Evolutionary conservation across 2,888 invertebrate species (phyloP).

Genomic region (Ectemnius cavifrons): DNA sequence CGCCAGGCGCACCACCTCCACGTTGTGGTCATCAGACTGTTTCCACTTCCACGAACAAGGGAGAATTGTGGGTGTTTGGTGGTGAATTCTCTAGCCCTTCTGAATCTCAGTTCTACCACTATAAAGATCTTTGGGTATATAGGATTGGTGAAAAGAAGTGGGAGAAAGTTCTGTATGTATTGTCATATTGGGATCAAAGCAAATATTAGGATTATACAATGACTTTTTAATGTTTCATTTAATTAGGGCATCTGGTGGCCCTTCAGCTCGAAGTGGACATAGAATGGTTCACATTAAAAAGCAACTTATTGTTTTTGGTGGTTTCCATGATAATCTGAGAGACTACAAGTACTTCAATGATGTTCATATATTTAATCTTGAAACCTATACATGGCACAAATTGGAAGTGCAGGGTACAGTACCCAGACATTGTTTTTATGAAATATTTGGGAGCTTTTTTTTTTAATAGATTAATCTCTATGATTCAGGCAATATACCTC

Average conservation of each 20-base stretch:
- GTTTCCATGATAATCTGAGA: slow-evolving; percentile 93
- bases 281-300: slow-evolving; percentile 91
- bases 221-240: slow-evolving; percentile 14
- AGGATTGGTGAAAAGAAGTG: slow-evolving; percentile 87
- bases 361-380: slow-evolving; percentile 88
- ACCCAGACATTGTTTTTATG: neutral
- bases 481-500: slow-evolving; percentile 82
- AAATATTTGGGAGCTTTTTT: neutral
- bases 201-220: neutral
- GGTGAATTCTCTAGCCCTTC: slow-evolving; percentile 95
- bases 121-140: slow-evolving; percentile 94
- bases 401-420: slow-evolving; percentile 79
- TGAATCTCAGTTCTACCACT: slow-evolving; percentile 95
- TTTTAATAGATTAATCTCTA: neutral
- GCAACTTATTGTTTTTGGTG: slow-evolving; percentile 91
- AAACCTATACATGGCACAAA: slow-evolving; percentile 88
- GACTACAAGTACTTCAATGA: slow-evolving; percentile 95
- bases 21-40: slow-evolving; percentile 94
- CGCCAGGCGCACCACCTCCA: slow-evolving; percentile 92
- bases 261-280: slow-evolving; percentile 92
- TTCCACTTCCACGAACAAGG: slow-evolving; percentile 85
- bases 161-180: slow-evolving; percentile 85
- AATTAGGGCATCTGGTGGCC: slow-evolving; percentile 84
- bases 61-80: slow-evolving; percentile 90
- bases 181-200: neutral